A percentile compares a stretch with the other conserved stretches of the same genome.
These are phyloP conservation scores for Balaenoptera acutorostrata DNA, from an alignment of 2,113 vertebrate genomes.

Conservation along the genomic window DNA sequence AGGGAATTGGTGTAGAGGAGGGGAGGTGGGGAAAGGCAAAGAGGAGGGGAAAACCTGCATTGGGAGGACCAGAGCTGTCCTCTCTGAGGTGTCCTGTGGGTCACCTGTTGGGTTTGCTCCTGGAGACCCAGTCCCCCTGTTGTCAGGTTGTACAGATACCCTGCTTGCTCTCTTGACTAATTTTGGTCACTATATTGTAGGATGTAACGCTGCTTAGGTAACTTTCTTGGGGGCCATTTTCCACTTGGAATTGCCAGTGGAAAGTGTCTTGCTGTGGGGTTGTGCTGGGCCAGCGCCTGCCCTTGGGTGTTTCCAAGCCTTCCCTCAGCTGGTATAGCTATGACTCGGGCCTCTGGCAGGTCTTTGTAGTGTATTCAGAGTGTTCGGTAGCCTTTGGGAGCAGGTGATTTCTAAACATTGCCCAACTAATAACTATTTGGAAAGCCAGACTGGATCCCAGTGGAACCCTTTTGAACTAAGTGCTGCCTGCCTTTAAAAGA, in stretches of 20 bases:
- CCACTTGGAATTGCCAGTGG: not conserved
- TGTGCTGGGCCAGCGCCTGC: not conserved
- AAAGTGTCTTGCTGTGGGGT: not conserved
- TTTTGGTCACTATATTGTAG: not conserved
- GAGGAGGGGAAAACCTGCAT: not conserved
- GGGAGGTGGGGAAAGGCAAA: no score
- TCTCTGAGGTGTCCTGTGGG: no score
- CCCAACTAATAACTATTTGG: not conserved
- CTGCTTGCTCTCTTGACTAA: not conserved
- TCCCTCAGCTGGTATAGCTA: not conserved
- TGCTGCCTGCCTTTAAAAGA: constrained; percentile 42
- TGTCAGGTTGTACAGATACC: not conserved
- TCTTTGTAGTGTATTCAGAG: not conserved
- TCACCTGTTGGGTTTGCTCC: not conserved
- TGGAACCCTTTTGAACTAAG: constrained; percentile 19
- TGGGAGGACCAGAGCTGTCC: not conserved
- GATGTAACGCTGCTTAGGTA: not conserved
- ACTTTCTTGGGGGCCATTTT: not conserved
- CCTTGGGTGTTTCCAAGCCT: not conserved
- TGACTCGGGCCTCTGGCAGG: not conserved
- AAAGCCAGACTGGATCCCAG: constrained; percentile 21
- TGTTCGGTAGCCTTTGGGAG: not conserved
- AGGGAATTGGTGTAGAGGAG: not conserved
- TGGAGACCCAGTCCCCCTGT: not conserved
- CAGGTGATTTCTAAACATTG: constrained; percentile 48